Conservation (phyloP, 2,888 invertebrate species). For the Erpobdella octoculata region DNA sequence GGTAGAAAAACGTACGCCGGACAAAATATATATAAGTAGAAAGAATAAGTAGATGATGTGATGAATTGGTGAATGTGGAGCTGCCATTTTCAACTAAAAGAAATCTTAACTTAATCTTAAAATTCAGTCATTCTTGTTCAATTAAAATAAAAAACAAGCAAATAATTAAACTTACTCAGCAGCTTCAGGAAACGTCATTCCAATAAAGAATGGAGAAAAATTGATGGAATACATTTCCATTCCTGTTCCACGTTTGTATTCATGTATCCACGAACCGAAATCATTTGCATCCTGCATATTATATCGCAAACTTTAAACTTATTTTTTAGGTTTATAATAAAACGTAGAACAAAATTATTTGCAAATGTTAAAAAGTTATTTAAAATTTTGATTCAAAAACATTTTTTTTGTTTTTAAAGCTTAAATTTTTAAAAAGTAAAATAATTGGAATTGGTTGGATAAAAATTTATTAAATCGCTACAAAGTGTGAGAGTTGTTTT, state of each 20-base stretch:
- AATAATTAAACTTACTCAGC: constrained; percentile 76
- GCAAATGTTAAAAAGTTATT: too few species aligned
- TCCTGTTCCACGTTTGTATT: constrained; percentile 74
- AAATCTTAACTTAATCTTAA: too few species aligned
- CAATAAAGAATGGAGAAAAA: constrained; percentile 96
- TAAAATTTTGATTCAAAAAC: too few species aligned
- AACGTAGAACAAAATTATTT: not conserved
- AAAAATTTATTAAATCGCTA: too few species aligned
- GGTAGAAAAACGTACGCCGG: too few species aligned
- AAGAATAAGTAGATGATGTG: not conserved
- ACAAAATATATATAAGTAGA: not conserved
- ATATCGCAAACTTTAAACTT: not conserved
- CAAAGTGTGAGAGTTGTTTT: too few species aligned
- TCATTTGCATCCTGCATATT: not conserved
- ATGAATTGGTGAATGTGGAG: not conserved
- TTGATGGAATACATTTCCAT: constrained; percentile 99
- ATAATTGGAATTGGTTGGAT: too few species aligned
- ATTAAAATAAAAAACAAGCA: not conserved
- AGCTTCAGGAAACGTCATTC: constrained; percentile 98
- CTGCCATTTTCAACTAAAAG: not conserved
- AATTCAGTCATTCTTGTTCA: too few species aligned
- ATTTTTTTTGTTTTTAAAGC: too few species aligned
- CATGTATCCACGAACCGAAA: constrained; percentile 12
- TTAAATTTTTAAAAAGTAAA: too few species aligned
- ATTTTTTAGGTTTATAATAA: not conserved